Evolutionary conservation across 2,888 invertebrate species (phyloP).

Genomic region (Microplitis manilae): DNA sequence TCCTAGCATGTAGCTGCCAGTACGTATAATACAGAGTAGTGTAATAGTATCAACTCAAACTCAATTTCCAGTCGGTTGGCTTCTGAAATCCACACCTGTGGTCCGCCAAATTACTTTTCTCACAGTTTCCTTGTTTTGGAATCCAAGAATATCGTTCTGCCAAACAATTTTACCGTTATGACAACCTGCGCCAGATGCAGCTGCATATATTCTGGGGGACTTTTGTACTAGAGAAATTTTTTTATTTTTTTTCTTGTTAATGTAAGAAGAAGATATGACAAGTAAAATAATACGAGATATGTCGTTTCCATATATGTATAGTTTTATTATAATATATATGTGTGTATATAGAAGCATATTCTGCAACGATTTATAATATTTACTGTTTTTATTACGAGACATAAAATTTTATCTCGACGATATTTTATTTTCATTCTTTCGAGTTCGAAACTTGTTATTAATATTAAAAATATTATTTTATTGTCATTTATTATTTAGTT

Average conservation of each 20-base stretch:
- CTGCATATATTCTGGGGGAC: neutral
- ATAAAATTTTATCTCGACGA: neutral
- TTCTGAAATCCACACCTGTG: slow-evolving; percentile 14
- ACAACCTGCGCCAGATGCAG: neutral
- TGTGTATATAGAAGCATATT: neutral
- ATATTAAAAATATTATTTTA: too few relatives aligned
- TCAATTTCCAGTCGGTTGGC: slow-evolving; percentile 7
- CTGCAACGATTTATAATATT: neutral
- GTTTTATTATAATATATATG: neutral
- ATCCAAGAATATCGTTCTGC: neutral
- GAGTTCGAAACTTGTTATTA: too few relatives aligned
- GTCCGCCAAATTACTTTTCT: slow-evolving; percentile 9
- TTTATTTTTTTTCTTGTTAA: too few relatives aligned
- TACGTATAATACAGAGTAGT: neutral
- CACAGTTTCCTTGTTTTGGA: neutral
- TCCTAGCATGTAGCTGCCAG: neutral
- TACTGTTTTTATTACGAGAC: neutral
- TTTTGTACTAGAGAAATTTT: too few relatives aligned
- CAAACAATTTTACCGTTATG: neutral
- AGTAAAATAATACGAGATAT: neutral
- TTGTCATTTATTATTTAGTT: too few relatives aligned
- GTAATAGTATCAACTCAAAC: neutral
- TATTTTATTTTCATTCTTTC: too few relatives aligned
- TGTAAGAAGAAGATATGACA: too few relatives aligned
- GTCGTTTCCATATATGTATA: neutral